Conservation (phyloP, 2,888 invertebrate species). For the Hecatera dysodea region DNA sequence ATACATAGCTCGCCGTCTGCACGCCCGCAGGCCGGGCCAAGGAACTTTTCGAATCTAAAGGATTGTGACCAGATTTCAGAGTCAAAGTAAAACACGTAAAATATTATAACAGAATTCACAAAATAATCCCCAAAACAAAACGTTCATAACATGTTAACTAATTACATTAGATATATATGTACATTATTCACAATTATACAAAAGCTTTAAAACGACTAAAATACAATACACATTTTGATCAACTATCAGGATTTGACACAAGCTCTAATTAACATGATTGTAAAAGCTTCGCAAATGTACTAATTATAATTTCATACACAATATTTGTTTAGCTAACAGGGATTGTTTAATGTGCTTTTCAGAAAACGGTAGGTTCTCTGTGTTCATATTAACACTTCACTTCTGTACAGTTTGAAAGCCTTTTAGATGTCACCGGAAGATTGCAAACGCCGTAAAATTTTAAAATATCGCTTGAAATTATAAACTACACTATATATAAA, state of each 20-base stretch:
- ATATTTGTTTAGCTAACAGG: conserved; percentile 2
- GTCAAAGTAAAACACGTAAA: background rate
- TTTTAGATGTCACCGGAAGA: no score
- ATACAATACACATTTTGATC: conserved; percentile 11
- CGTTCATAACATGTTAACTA: background rate
- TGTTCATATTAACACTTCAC: background rate
- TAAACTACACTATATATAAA: no score
- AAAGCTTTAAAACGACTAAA: conserved; percentile 8
- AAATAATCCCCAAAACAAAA: background rate
- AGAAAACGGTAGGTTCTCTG: background rate
- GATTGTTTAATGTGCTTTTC: conserved; percentile 9
- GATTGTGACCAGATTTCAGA: background rate
- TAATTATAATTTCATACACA: conserved; percentile 5
- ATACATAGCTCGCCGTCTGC: no score
- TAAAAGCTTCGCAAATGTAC: conserved; percentile 13
- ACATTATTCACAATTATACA: background rate
- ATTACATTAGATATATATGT: background rate
- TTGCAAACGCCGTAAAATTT: no score
- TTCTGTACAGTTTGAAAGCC: background rate
- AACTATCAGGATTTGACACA: conserved; percentile 14
- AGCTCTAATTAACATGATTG: conserved; percentile 34
- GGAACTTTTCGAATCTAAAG: no score
- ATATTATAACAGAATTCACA: background rate
- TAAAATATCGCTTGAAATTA: no score
- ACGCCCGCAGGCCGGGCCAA: no score